Evolutionary conservation across 2,888 invertebrate species (phyloP), one percentile per base, ranked within the genome.

Genomic region (Nymphalis urticae): DNA sequence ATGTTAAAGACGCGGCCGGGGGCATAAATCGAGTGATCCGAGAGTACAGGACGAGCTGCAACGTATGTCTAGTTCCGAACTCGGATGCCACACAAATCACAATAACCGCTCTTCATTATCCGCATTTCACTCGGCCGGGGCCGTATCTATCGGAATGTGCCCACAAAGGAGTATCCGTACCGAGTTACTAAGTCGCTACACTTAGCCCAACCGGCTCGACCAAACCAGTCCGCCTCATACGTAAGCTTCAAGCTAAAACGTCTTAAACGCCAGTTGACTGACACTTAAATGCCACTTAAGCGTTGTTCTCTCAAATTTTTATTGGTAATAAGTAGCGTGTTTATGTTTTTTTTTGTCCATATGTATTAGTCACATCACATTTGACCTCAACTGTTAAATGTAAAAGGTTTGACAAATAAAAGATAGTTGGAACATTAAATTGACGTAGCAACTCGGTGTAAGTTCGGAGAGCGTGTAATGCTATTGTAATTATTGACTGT

Each of bases 91-190:
- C 87, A 89, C 89, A 89, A 88, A 90, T 90, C 90, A 89, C 88
- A 89, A 88, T 87, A 88, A 90, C 82, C 84, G 81, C 85, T 88
- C 89, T 91, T 91, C 91, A 90, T 92, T 90, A 90, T 86, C 87
- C 88, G 81, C 89, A 87, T 90, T 89, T 89, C 88, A 87, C 83
- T 84, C 80, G 75, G 78, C 75, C 80, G 80, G 79, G 81, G 85
- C 81, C 82, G 87, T 86, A 86, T 86, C 89, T 90, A 89, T 90
- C 86, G 92, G 92, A 92, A 92, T 92, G 92, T 85, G 87, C 85
- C 85, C 83, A 87, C 90, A 88, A 89, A 90, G 88, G 86, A 82
- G 85, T 88, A 88, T 80, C 85, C 84, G 84, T 84, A 85, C 83
- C 83, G 78, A 84, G 83, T 84, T 85, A 86, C 84, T 85, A 84